Conservation (phyloP, 2,113 vertebrate genomes). For the Chunga burmeisteri region DNA sequence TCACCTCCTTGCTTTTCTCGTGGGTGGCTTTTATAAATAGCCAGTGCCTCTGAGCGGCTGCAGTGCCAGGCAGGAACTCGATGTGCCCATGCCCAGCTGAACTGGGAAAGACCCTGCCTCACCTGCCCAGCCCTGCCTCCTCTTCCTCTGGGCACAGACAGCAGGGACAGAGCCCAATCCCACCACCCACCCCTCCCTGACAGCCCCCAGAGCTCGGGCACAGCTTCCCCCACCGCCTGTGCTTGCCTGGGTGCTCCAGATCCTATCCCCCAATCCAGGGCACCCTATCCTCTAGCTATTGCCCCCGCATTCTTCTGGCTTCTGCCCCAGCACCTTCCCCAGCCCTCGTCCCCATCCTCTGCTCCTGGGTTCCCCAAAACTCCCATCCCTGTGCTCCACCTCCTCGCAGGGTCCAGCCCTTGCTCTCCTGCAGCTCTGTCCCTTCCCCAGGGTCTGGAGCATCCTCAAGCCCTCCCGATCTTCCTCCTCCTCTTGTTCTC, state of each 20-base stretch:
- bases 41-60: accelerated
- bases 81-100: accelerated
- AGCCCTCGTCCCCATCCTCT: neutral
- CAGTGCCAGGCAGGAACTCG: neutral
- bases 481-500: neutral
- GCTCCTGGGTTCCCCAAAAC: neutral
- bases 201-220: accelerated
- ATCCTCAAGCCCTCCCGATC: neutral
- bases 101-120: neutral
- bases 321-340: neutral
- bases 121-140: neutral
- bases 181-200: neutral
- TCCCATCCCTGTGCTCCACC: neutral
- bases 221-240: neutral
- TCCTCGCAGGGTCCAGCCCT: neutral
- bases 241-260: neutral
- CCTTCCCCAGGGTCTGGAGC: neutral
- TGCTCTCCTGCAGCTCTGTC: neutral
- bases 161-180: neutral
- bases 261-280: accelerated
- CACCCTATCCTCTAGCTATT: neutral
- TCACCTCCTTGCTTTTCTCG: neutral
- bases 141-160: neutral
- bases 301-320: neutral
- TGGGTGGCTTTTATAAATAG: conserved; percentile 6